phyloP scores from a whole-genome alignment of 2,888 invertebrate genomes.

The Sinodicranocentrus sp. region DNA sequence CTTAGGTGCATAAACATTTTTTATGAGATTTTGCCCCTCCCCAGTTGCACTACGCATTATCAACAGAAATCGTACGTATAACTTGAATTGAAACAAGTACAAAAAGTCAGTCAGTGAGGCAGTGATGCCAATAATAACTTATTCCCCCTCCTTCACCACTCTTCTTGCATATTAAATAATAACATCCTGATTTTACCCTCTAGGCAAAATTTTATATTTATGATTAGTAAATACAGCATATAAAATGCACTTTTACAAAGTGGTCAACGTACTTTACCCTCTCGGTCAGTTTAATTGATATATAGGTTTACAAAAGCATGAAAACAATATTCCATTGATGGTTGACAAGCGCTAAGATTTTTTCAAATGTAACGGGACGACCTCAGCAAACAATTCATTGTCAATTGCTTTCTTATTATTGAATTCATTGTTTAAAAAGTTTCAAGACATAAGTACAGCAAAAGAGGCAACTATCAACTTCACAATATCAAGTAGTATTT shows the following conservation, averaged over 20 bases:
- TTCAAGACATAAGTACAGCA: no score
- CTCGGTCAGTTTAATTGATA: no score
- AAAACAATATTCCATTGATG: no score
- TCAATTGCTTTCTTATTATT: background rate
- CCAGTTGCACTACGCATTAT: background rate
- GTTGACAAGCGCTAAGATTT: slow-evolving; percentile 2
- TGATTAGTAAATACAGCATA: no score
- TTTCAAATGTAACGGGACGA: slow-evolving; percentile 30
- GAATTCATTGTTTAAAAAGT: no score
- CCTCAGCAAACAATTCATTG: background rate
- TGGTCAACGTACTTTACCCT: no score
- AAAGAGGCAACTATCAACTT: background rate
- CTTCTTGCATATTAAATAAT: background rate
- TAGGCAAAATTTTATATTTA: no score
- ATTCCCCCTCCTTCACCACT: background rate
- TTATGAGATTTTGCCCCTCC: slow-evolving; percentile 23
- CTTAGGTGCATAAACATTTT: slow-evolving; percentile 38
- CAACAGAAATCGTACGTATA: no score
- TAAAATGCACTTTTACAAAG: no score
- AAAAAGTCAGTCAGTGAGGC: slow-evolving; percentile 39
- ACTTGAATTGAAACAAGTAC: background rate
- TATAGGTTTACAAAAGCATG: no score
- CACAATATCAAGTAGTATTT: background rate
- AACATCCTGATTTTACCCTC: no score
- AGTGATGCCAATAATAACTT: slow-evolving; percentile 19